Conservation (phyloP, 2,113 vertebrate genomes). For the Camelus dromedarius region DNA sequence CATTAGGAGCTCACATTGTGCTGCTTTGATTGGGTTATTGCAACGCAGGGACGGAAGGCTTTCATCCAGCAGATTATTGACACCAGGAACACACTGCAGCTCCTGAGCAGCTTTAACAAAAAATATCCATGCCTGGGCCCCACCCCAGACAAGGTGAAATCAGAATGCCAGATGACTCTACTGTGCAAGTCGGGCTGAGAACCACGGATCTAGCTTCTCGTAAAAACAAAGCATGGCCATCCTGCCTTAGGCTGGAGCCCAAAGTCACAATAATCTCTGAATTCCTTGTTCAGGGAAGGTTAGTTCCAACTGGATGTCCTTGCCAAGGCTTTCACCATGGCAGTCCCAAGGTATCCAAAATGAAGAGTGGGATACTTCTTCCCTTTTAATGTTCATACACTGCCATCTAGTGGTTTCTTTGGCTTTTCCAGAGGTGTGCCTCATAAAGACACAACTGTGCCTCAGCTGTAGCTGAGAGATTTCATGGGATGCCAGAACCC, state of each 20-base stretch:
- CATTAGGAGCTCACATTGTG: neutral
- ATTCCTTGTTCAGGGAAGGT: constrained; percentile 40
- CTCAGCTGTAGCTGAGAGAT: neutral
- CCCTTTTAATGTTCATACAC: constrained; percentile 68
- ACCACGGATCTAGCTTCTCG: neutral
- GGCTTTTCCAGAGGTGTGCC: neutral
- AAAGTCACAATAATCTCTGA: constrained; percentile 24
- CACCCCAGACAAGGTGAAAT: neutral
- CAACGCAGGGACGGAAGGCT: neutral
- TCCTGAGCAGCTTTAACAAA: neutral
- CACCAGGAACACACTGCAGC: neutral
- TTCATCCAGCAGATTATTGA: neutral
- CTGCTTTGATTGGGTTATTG: neutral
- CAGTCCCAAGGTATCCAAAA: neutral
- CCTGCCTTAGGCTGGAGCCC: neutral
- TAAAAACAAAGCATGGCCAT: neutral
- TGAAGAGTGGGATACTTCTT: neutral
- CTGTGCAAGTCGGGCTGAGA: neutral
- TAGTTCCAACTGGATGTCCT: neutral
- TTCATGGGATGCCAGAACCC: neutral
- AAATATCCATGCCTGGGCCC: neutral
- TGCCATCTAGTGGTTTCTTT: constrained; percentile 85
- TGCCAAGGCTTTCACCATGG: neutral
- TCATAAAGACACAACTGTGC: neutral
- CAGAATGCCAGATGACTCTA: neutral